Evolutionary conservation across 2,797 vertebrate species (phyloP).

Genomic region (Miichthys miiuy): DNA sequence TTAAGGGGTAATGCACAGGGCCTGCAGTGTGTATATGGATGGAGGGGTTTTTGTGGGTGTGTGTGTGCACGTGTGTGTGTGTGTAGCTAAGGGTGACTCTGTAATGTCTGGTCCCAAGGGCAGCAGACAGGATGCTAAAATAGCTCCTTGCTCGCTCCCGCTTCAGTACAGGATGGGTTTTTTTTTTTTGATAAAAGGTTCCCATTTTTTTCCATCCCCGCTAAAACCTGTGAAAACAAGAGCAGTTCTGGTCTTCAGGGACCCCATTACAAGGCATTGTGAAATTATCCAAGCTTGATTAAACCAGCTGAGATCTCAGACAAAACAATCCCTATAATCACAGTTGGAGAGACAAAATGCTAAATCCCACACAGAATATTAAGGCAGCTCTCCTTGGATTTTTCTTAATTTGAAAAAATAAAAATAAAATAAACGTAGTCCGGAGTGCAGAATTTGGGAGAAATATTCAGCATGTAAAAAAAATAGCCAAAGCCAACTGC

Average conservation of each 20-base stretch:
- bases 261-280: constrained; percentile 70
- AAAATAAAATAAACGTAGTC: background rate
- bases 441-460: background rate
- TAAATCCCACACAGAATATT: constrained; percentile 47
- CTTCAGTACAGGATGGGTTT: constrained; percentile 61
- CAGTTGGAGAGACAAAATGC: constrained; percentile 69
- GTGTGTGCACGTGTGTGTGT: background rate
- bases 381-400: constrained; percentile 46
- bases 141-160: constrained; percentile 65
- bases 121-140: constrained; percentile 71
- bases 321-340: constrained; percentile 66
- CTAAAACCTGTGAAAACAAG: constrained; percentile 56
- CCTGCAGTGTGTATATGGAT: constrained; percentile 76
- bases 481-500: constrained; percentile 35
- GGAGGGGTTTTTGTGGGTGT: constrained; percentile 55
- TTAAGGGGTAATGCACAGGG: constrained; percentile 91
- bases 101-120: constrained; percentile 81
- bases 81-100: constrained; percentile 43
- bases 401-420: constrained; percentile 40
- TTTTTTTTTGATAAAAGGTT: constrained; percentile 73
- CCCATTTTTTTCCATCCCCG: constrained; percentile 21
- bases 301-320: constrained; percentile 72
- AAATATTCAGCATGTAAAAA: constrained; percentile 18
- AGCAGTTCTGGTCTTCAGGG: constrained; percentile 70
- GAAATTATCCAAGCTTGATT: constrained; percentile 76